Base-by-base conservation (phyloP, 2,888 invertebrate genomes). In the Neria commutata region DNA sequence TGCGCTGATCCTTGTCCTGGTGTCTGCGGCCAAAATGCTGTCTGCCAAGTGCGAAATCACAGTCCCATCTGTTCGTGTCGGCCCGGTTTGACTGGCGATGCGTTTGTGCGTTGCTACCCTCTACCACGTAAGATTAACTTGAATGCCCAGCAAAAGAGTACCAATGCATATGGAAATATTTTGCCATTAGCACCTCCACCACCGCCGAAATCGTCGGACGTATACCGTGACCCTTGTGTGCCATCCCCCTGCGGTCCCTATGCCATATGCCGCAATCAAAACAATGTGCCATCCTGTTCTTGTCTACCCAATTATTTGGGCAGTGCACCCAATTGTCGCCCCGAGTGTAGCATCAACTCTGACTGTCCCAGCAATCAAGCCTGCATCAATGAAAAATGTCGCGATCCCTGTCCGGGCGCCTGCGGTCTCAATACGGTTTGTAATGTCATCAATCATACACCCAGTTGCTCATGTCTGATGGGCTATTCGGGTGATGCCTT, bases 321-420 rank as follows among this genome's bases (percentile, higher is more conserved):
- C 42, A 85, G 86, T 51, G 91, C 91, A 40, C 89, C 89, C 2
- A 84, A 86, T 64, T 90, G 89, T 75, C 84, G 88, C 29, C 89
- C 89, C 4, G 89, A 89, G 74, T 89, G 89, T 74, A 84, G 85
- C 11, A 86, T 91, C 25, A 90, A 89, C 74, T 84, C 90, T 0
- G 92, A 92, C 70, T 94, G 94, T 76, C 80, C 88, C 6, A 88
- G 88, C 71, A 87, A 89, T 73, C 83, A 86, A 68, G 91, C 92
- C 40, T 94, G 94, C 72, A 88, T 92, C 47, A 86, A 88, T 67
- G 87, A 89, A 72, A 89, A 86, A 77, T 92, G 92, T 76, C 83
- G 81, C 65, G 91, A 92, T 78, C 92, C 92, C n/a, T 93, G 92
- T 70, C 89, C 89, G 8, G 91, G 91, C 11, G 89, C 89, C 5